These are phyloP conservation scores for Rosalia funebris DNA, from an alignment of 2,888 invertebrate species.

Conservation along the genomic window DNA sequence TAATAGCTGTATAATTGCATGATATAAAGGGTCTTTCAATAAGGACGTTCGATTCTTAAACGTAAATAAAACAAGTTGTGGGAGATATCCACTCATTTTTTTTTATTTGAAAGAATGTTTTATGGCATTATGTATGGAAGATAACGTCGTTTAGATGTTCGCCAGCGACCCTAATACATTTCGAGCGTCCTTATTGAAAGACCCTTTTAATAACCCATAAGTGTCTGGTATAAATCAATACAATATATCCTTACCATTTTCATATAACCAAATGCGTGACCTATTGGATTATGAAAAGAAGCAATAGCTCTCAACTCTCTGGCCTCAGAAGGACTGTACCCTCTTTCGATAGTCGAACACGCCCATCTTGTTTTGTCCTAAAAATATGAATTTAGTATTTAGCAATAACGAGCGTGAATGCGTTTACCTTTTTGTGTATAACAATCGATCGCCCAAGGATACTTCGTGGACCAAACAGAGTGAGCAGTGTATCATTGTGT, in stretches of 20 bases:
- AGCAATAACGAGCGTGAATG: neutral
- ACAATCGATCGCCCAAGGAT: slow-evolving; percentile 88
- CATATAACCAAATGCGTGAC: slow-evolving; percentile 87
- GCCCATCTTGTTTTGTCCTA: slow-evolving; percentile 77
- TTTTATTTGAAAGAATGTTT: too few relatives aligned
- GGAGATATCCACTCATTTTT: too few relatives aligned
- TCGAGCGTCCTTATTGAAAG: too few relatives aligned
- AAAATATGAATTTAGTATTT: slow-evolving; percentile 11
- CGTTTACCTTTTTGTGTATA: slow-evolving; percentile 75
- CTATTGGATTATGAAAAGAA: slow-evolving; percentile 89
- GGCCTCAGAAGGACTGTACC: slow-evolving; percentile 88
- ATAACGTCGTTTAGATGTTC: too few relatives aligned
- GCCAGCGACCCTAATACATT: too few relatives aligned
- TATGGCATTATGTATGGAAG: too few relatives aligned
- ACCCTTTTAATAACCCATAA: too few relatives aligned
- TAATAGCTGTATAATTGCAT: too few relatives aligned
- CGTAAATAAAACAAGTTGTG: too few relatives aligned
- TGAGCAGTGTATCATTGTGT: slow-evolving; percentile 84
- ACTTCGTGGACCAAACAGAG: slow-evolving; percentile 83
- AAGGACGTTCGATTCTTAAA: too few relatives aligned
- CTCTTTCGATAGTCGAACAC: slow-evolving; percentile 86
- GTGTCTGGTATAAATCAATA: too few relatives aligned
- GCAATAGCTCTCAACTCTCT: slow-evolving; percentile 87
- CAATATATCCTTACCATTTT: slow-evolving; percentile 77
- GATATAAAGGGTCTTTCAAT: too few relatives aligned